Evolutionary conservation across 2,888 invertebrate species (phyloP).

Genomic region (Disparrhopalites patrizii): DNA sequence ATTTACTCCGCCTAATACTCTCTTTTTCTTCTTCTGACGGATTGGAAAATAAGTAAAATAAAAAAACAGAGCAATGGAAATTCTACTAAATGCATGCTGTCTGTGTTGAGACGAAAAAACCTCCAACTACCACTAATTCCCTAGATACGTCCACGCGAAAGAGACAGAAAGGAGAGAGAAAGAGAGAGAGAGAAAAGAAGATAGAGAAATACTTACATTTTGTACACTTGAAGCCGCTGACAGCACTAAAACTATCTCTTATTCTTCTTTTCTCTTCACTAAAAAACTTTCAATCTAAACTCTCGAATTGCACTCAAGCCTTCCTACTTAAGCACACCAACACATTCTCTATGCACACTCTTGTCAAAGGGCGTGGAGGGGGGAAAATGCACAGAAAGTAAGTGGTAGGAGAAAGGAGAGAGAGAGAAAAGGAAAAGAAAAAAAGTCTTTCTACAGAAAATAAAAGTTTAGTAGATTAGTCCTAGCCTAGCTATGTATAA

Average conservation of each 20-base stretch:
- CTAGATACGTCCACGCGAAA: neutral
- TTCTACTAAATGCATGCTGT: neutral
- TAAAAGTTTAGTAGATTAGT: constrained; percentile 27
- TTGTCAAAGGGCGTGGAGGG: neutral
- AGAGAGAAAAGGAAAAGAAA: neutral
- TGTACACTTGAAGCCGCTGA: constrained; percentile 9
- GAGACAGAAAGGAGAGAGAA: neutral
- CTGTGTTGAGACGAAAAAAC: neutral
- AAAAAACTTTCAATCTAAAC: constrained; percentile 11
- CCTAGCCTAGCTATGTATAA: constrained; percentile 8
- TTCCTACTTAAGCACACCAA: neutral
- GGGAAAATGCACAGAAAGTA: neutral
- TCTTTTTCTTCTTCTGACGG: too few relatives aligned
- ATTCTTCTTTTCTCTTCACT: constrained; percentile 1
- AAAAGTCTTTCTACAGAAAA: constrained; percentile 22
- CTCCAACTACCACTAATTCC: constrained; percentile 1
- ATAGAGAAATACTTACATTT: neutral
- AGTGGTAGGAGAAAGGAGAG: neutral
- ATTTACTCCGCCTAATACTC: neutral
- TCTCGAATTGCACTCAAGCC: neutral
- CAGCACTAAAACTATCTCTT: constrained; percentile 16
- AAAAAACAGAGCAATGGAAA: too few relatives aligned
- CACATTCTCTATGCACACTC: neutral
- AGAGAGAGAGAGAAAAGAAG: neutral
- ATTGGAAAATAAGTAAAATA: constrained; percentile 5